These are phyloP conservation scores for Flexamia atlantica DNA, from an alignment of 2,888 invertebrate species.

Conservation along the genomic window DNA sequence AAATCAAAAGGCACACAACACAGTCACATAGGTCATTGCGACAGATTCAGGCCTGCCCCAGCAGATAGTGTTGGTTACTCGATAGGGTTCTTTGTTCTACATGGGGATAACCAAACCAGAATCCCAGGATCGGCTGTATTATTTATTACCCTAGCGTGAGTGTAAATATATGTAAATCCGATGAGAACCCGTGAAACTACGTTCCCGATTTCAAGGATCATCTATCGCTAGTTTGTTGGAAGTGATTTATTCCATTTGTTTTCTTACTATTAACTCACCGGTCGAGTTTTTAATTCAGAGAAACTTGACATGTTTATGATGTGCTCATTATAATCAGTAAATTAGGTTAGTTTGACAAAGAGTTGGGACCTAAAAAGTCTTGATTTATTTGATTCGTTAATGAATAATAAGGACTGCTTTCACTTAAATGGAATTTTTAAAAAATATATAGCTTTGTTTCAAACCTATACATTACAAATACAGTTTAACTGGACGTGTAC, in stretches of 20 bases:
- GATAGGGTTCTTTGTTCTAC: neutral
- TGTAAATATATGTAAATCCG: conserved; percentile 34
- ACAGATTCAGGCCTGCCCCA: neutral
- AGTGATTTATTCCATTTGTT: conserved; percentile 26
- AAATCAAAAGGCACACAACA: too few species aligned
- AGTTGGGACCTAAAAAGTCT: too few species aligned
- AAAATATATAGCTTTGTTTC: too few species aligned
- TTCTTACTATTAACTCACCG: neutral
- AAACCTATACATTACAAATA: too few species aligned
- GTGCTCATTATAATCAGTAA: too few species aligned
- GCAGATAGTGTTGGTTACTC: neutral
- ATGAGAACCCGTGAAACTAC: conserved; percentile 17
- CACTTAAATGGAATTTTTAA: too few species aligned
- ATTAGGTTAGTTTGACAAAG: too few species aligned
- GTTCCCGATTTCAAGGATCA: neutral
- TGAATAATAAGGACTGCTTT: too few species aligned
- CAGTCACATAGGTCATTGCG: too few species aligned
- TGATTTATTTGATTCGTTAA: too few species aligned
- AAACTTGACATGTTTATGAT: conserved; percentile 22
- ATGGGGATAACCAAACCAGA: neutral
- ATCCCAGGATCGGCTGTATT: neutral
- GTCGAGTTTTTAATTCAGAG: conserved; percentile 12
- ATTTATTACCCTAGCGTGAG: neutral
- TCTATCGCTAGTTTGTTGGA: neutral
- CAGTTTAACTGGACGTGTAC: too few species aligned